Evolutionary conservation across 2,797 vertebrate genomes (phyloP).

Genomic region (Sebastes taczanowskii): DNA sequence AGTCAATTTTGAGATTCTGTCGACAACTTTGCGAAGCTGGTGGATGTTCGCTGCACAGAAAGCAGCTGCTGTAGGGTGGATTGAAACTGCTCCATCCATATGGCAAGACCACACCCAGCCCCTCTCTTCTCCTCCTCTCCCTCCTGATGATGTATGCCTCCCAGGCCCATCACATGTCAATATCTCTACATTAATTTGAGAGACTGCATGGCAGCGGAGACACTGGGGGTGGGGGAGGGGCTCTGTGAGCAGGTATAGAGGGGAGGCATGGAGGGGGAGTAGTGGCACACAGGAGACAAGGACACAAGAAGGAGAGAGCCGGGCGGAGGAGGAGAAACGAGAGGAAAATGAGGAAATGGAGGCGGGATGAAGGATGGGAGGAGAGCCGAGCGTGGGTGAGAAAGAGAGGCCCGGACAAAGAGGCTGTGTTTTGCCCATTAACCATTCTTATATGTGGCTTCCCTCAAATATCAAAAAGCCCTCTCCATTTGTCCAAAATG

Average conservation of each 20-base stretch:
- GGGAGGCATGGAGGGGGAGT: background rate
- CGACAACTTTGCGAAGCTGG: background rate
- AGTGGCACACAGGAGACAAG: slow-evolving; percentile 62
- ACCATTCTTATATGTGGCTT: slow-evolving; percentile 16
- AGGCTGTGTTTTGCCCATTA: slow-evolving; percentile 41
- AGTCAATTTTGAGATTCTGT: background rate
- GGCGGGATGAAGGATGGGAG: slow-evolving; percentile 35
- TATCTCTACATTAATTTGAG: slow-evolving; percentile 98
- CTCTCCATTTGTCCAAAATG: slow-evolving; percentile 42
- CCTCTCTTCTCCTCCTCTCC: slow-evolving; percentile 41
- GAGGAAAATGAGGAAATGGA: slow-evolving; percentile 49
- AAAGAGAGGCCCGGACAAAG: background rate
- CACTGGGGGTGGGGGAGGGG: slow-evolving; percentile 54
- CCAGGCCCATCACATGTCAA: slow-evolving; percentile 93
- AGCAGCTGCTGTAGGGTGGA: background rate
- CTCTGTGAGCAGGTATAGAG: slow-evolving; percentile 39
- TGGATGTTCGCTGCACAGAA: background rate
- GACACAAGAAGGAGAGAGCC: slow-evolving; percentile 72
- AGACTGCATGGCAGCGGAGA: slow-evolving; percentile 55
- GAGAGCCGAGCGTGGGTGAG: background rate
- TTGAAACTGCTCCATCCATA: slow-evolving; percentile 6
- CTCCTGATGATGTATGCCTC: slow-evolving; percentile 89
- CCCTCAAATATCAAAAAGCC: slow-evolving; percentile 37
- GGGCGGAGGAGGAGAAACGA: slow-evolving; percentile 32
- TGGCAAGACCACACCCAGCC: background rate